Conservation (phyloP, 2,888 invertebrate genomes). For the Hanleya hanleyi region DNA sequence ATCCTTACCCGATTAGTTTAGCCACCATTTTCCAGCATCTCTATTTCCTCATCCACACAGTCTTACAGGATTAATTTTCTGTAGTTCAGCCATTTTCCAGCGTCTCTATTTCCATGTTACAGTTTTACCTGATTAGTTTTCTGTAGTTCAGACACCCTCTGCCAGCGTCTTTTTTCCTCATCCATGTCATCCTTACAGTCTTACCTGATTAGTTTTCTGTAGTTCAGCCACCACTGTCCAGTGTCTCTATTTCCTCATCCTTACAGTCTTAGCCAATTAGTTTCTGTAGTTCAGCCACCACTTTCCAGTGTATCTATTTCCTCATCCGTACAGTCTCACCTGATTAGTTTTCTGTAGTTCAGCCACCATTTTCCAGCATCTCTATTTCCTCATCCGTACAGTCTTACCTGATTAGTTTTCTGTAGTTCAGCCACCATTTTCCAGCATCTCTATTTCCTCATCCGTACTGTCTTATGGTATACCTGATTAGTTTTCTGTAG, state of each 20-base stretch:
- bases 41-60: too few relatives aligned
- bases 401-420: constrained; percentile 79
- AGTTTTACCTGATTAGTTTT: too few relatives aligned
- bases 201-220: constrained; percentile 81
- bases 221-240: constrained; percentile 86
- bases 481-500: too few relatives aligned
- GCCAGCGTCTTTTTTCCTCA: too few relatives aligned
- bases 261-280: constrained; percentile 84
- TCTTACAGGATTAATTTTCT: constrained; percentile 78
- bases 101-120: constrained; percentile 90
- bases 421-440: constrained; percentile 87
- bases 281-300: constrained; percentile 86
- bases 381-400: too few relatives aligned
- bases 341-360: too few relatives aligned
- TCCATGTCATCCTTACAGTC: constrained; percentile 81
- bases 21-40: too few relatives aligned
- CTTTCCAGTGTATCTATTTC: constrained; percentile 86
- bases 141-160: too few relatives aligned
- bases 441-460: constrained; percentile 88
- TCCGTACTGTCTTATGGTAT: too few relatives aligned
- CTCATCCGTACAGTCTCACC: too few relatives aligned
- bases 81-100: constrained; percentile 85
- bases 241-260: constrained; percentile 89
- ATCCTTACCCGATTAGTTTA: too few relatives aligned
- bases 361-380: too few relatives aligned